Evolutionary conservation across 2,113 vertebrate genomes (phyloP), one percentile per base, ranked within the genome.

Genomic region (Pithys albifrons): DNA sequence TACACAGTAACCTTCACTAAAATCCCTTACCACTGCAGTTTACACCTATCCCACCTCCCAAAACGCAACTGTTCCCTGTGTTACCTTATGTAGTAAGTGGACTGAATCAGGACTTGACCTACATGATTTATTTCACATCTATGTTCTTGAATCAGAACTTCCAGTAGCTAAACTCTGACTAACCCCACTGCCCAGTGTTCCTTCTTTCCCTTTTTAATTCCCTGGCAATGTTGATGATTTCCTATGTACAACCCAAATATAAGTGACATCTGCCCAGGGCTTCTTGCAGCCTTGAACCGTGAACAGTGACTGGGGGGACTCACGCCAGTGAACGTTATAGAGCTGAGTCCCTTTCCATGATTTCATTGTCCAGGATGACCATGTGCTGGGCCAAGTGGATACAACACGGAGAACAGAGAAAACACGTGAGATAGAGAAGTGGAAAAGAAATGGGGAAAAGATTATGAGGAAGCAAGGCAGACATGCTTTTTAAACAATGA

Each of bases 351-450:
- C 13, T 25, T 62, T 18, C 72, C 59, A 39, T 37, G 39, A 41
- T 25, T 61, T 79, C 41, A 18, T 28, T 73, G 45, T 25, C 54
- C 55, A 29, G 37, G 29, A 62, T 57, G 77, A 35, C 22, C n/a
- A 33, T 6, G 14, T 6, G 2, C 46, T 27, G 45, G 48, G 64
- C 46, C 24, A 65, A 75, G 31, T 29, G 67, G 37, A 75, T 62
- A 52, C 14, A 54, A 96, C 93, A 91, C 55, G 29, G 74, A 79
- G 89, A 94, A 91, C 31, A 76, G 66, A 85, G 61, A 65, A 91
- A 93, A 71, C 16, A 35, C 55, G 66, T 1, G 27, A 90, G 70
- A 91, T 3, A 48, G 72, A 27, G 90, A 96, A 95, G 94, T 91
- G 64, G 67, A 51, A 91, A 94, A 91, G 55, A 79, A 95, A 76